Conservation (phyloP, 2,113 vertebrate genomes). For the Aythya baeri region DNA sequence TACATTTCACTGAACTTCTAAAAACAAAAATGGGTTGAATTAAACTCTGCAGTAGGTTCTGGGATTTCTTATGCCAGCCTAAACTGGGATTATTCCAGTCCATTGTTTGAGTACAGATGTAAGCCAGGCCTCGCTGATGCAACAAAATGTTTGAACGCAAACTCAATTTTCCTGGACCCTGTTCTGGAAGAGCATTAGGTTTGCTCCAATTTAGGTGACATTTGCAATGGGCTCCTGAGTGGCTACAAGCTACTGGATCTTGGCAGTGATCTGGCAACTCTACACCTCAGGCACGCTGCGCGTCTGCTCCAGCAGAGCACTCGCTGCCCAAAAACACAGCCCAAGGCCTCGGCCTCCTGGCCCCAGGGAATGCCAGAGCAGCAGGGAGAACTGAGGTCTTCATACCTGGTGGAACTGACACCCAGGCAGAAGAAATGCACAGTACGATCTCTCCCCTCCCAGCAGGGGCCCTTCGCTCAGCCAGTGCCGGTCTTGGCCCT, state of each 20-base stretch:
- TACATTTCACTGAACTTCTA: not conserved
- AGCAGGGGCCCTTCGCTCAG: not conserved
- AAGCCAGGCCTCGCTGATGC: not conserved
- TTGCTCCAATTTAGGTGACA: not conserved
- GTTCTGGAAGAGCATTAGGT: not conserved
- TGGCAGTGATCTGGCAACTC: not conserved
- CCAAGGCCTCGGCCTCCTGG: fast-evolving
- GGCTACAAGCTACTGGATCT: not conserved
- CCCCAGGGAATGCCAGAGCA: not conserved
- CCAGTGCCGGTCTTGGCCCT: fast-evolving
- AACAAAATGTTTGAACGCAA: not conserved
- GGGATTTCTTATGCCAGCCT: not conserved
- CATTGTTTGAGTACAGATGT: not conserved
- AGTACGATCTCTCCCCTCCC: not conserved
- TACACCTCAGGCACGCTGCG: not conserved
- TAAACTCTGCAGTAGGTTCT: not conserved
- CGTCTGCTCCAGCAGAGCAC: not conserved
- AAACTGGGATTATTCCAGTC: not conserved
- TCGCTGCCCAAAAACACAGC: fast-evolving
- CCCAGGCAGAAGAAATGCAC: not conserved
- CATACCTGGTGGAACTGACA: not conserved
- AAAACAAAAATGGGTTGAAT: not conserved
- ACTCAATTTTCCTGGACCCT: not conserved
- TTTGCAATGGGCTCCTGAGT: not conserved
- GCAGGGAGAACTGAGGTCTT: fast-evolving